Base-by-base conservation (phyloP, 2,113 vertebrate genomes). In the Cepphus grylle region DNA sequence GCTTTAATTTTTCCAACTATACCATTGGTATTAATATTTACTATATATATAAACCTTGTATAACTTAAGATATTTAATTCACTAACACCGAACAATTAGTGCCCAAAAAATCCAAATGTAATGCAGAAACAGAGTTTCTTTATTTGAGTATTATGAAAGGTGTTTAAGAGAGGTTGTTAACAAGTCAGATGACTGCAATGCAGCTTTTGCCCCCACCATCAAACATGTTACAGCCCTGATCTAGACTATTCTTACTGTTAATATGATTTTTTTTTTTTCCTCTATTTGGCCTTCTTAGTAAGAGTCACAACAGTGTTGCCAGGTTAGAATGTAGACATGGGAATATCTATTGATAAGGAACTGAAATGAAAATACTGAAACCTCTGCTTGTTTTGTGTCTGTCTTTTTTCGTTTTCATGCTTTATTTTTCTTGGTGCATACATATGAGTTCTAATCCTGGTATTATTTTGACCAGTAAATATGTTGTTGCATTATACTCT, bases 191-290 rank as follows among this genome's bases (percentile, higher is more conserved):
- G 47, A 50, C 23, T 22, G 29, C 38, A 61, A 7, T 55, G n/a
- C 1, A 0, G 4, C 38, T 67, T 71, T 53, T 3, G 19, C 23
- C 10, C 6, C 6, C 30, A 7, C 22, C 12, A 15, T 27, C 49
- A 66, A 32, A 84, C 53, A 32, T 23, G 15, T 67, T 59, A 21
- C 8, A 80, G 66, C 36, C 67, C 79, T 65, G 38, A 77, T 59
- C 29, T 36, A 34, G 26, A 55, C 20, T 84, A 2, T 49, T 45
- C 49, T 72, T 40, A 45, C 5, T 40, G 58, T 18, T 83, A 25
- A 26, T n/a, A 22, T 1, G 14, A 32, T 8, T 73, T 36, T 27
- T 79, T 34, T 86, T 9, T 77, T 66, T 29, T 76, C 32, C 45
- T 88, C 27, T 73, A 5, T 21, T 74, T 72, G 26, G 34, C 58